These are phyloP conservation scores for Apamea sordens DNA, from an alignment of 2,888 invertebrate genomes.

Conservation along the genomic window DNA sequence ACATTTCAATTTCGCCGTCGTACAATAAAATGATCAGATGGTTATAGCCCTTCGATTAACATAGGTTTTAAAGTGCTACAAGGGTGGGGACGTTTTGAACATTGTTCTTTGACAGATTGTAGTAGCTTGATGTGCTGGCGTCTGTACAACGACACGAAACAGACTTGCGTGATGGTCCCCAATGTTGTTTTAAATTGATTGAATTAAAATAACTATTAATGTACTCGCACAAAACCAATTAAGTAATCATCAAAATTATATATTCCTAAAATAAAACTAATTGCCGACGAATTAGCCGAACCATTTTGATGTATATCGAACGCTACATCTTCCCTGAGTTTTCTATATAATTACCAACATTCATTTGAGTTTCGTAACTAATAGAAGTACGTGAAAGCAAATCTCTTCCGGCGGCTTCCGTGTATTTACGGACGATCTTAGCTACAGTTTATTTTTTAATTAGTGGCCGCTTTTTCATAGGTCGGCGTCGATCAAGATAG, in stretches of 20 bases:
- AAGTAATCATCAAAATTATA: conserved; percentile 36
- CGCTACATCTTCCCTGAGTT: conserved; percentile 41
- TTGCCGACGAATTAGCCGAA: conserved; percentile 30
- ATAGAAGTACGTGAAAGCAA: conserved; percentile 75
- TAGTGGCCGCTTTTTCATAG: conserved; percentile 89
- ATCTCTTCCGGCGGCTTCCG: conserved; percentile 83
- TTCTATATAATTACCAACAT: conserved; percentile 60
- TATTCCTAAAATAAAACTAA: conserved; percentile 36
- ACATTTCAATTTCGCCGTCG: too few relatives aligned
- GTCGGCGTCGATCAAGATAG: conserved; percentile 88
- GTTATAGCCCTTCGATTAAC: too few relatives aligned
- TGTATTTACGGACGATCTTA: conserved; percentile 85
- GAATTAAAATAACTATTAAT: conserved; percentile 20
- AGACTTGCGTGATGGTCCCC: not conserved
- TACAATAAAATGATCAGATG: too few relatives aligned
- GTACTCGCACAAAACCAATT: conserved; percentile 39
- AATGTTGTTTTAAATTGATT: not conserved
- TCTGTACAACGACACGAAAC: not conserved
- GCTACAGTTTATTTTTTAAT: conserved; percentile 89
- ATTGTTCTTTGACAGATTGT: too few relatives aligned
- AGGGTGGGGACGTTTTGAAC: too few relatives aligned
- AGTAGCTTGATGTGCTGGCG: too few relatives aligned
- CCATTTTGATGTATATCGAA: conserved; percentile 47
- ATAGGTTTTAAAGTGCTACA: too few relatives aligned
- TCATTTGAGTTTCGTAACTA: conserved; percentile 66